These are phyloP conservation scores for Callimorpha dominula DNA, from an alignment of 2,888 invertebrate species.

Conservation along the genomic window DNA sequence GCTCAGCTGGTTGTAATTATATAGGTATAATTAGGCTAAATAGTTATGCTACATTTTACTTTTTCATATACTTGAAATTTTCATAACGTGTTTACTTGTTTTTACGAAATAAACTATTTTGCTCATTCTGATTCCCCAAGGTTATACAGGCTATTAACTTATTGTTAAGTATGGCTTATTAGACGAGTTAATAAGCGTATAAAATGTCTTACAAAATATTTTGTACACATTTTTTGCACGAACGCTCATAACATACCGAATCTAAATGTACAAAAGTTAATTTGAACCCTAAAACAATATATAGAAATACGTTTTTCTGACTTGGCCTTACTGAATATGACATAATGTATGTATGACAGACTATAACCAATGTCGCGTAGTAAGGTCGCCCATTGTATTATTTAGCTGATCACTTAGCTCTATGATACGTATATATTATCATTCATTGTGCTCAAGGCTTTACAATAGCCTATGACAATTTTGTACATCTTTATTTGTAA, in stretches of 20 bases:
- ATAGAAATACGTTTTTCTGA: neutral
- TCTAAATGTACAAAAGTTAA: neutral
- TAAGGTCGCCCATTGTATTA: slow-evolving; percentile 47
- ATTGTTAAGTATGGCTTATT: slow-evolving; percentile 1
- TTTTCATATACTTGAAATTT: neutral
- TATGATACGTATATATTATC: neutral
- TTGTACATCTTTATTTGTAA: neutral
- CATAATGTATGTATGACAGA: slow-evolving; percentile 34
- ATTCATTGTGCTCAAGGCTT: neutral
- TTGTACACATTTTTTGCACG: neutral
- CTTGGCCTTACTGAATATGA: slow-evolving; percentile 22
- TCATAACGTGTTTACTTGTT: neutral
- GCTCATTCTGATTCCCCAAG: neutral
- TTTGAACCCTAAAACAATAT: neutral
- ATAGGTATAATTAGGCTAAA: too few relatives aligned
- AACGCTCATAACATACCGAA: neutral
- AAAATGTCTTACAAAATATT: slow-evolving; percentile 1
- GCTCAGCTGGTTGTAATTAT: too few relatives aligned
- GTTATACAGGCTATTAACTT: neutral
- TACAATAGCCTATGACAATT: neutral
- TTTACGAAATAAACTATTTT: neutral
- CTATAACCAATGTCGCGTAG: slow-evolving; percentile 51
- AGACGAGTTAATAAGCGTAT: slow-evolving; percentile 2
- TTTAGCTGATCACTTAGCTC: slow-evolving; percentile 26
- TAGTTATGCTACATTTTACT: too few relatives aligned